Percentiles rank a stretch among this genome's conserved stretches.
Conservation (phyloP, 2,888 invertebrate species). For the Tenthredo notha region DNA sequence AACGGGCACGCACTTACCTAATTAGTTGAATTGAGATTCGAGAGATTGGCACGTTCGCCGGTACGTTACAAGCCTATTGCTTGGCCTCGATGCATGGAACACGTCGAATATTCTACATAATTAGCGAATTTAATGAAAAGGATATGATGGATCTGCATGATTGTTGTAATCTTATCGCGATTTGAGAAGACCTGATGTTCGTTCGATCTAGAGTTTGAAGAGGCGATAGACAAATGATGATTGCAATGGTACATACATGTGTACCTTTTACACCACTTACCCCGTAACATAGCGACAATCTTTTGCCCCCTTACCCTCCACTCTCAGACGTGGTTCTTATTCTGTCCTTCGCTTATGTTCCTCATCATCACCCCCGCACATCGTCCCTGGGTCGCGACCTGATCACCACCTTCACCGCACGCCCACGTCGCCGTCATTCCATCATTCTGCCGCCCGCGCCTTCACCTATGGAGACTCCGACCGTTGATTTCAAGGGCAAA, state of each 20-base stretch:
- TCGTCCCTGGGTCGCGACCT: constrained; percentile 51
- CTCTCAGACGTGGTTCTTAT: constrained; percentile 1
- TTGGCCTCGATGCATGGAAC: not conserved
- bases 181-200: not conserved
- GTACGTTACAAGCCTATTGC: not conserved
- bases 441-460: constrained; percentile 37
- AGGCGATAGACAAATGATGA: not conserved
- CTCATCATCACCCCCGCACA: constrained; percentile 36
- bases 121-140: not conserved
- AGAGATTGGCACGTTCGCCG: constrained; percentile 1
- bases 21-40: constrained; percentile 27
- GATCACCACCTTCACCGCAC: constrained; percentile 47
- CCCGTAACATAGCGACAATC: not conserved
- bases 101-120: constrained; percentile 8
- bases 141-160: not conserved
- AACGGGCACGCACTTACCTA: constrained; percentile 29
- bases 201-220: not conserved
- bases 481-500: constrained; percentile 12
- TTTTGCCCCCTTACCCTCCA: not conserved
- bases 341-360: constrained; percentile 21
- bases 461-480: constrained; percentile 2
- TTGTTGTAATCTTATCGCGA: not conserved
- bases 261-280: not conserved
- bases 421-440: constrained; percentile 40
- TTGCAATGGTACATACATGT: not conserved